Percentiles rank a stretch among this genome's conserved stretches.
Conservation (phyloP, 2,888 invertebrate species). For the Digitonthophagus gazella region DNA sequence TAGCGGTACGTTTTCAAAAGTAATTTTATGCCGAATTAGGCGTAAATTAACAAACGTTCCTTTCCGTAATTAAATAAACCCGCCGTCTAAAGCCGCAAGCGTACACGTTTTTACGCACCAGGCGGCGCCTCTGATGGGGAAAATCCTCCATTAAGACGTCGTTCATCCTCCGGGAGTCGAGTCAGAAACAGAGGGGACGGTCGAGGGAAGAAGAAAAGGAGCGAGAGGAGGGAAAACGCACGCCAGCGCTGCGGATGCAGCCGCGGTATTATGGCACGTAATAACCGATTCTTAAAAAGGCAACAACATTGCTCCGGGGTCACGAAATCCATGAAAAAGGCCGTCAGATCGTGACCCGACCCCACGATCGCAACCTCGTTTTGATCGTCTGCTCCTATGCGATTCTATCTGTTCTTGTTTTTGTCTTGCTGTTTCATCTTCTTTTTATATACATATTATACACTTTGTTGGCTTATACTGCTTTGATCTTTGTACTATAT, state of each 20-base stretch:
- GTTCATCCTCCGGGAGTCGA: not conserved
- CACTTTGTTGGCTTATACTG: too few species aligned
- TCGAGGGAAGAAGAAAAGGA: not conserved
- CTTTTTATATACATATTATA: too few species aligned
- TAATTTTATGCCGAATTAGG: not conserved
- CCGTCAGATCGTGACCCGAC: not conserved
- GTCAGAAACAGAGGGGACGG: too few species aligned
- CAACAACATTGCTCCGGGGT: not conserved
- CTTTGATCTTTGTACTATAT: too few species aligned
- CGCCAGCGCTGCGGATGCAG: not conserved
- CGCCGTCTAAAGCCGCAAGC: not conserved
- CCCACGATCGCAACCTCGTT: not conserved
- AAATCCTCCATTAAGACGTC: not conserved
- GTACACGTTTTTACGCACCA: not conserved
- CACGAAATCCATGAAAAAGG: not conserved
- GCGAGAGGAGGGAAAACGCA: not conserved
- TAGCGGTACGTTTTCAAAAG: not conserved
- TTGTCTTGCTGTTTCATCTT: too few species aligned
- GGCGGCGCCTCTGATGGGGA: not conserved
- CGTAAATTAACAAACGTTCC: not conserved
- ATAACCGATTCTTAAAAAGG: not conserved
- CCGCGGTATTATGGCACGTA: not conserved
- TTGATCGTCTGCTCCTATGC: not conserved
- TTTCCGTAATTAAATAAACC: not conserved
- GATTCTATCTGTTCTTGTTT: not conserved